Base-by-base conservation (phyloP, 2,797 vertebrate species). In the Lepus townsendii region DNA sequence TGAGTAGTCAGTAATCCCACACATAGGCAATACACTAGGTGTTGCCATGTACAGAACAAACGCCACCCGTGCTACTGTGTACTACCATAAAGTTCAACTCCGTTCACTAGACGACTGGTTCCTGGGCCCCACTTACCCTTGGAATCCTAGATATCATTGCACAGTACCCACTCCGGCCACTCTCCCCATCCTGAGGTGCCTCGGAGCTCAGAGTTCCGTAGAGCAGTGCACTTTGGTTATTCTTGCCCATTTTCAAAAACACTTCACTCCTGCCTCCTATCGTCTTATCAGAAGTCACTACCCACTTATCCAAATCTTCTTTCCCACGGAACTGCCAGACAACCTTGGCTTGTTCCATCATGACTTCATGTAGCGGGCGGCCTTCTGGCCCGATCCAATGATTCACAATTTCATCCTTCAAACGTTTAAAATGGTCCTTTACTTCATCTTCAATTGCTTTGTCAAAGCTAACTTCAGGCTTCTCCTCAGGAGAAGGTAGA, bases 121-220 rank as follows among this genome's bases (percentile, higher is more conserved):
- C 16, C 60, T 12, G 17, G n/a, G 30, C 63, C 66, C 95, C 52
- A 98, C 99, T 97, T 14, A 99, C 99, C 99, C 98, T 90, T 0
- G 9, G 97, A 2, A 98, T 98, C 92, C 98, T 98, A 68, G 99
- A 98, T 86, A 98, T 98, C 98, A 99, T 95, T 0, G 98, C 98
- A 97, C 99, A 99, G 97, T 99, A 99, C 35, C 99, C 99, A 54
- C 99, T 99, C 97, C 99, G 99, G 52, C 98, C 98, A 0, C 99
- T 99, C 82, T 99, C 99, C 76, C 99, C 99, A 4, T 99, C 99
- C 35, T 94, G 98, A 3, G 99, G 99, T 0, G 98, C 98, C 27
- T 97, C 97, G 0, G 99, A 99, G 85, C 97, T 98, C 94, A 99
- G 98, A 12, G 97, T 99, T 72, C 99, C 99, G 20, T 99, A 99